Evolutionary conservation across 2,797 vertebrate genomes (phyloP), one percentile per base, ranked within the genome.

Genomic region (Enteromius treurensis): DNA sequence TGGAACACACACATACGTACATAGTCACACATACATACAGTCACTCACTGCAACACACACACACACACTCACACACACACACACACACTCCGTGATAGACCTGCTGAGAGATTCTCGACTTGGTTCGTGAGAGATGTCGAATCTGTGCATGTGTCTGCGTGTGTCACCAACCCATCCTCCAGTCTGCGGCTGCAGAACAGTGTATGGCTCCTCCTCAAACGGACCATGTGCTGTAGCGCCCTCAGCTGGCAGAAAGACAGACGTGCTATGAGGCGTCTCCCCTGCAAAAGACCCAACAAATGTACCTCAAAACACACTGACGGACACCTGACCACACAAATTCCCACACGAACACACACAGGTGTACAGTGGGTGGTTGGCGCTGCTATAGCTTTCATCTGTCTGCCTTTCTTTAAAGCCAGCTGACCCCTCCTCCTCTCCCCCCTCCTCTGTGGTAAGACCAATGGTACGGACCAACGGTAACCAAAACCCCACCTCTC

Each of bases 361-460:
- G 64, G 55, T 76, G 29, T 79, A 47, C 88, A 83, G 78, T 89
- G 84, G 81, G 84, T 86, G 87, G 65, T 88, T 47, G 88, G 90
- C 88, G 92, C 95, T 96, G 95, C 95, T 96, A 97, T 96, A 96
- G 96, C 96, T 97, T 96, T 97, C 96, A 96, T 99, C 96, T 98
- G 95, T 99, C 96, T 98, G 95, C 97, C 97, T 99, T 98, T 97
- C 97, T 97, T 98, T 99, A 98, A 99, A 99, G 98, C 97, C 98
- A 97, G 96, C 97, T 98, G 98, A 99, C 94, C 96, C 97, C 90
- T 93, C 94, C 91, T 93, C 94, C 88, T 98, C 97, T 94, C 96
- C 97, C 96, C 94, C 94, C 90, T 96, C 96, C 96, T 96, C 96
- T 96, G 97, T 96, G 98, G 98, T 98, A 99, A 99, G 98, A 96